Percentiles rank a stretch among this genome's conserved stretches.
Conservation (phyloP, 92 coral and sea anemone genomes). For the Epizoanthus scotinus region DNA sequence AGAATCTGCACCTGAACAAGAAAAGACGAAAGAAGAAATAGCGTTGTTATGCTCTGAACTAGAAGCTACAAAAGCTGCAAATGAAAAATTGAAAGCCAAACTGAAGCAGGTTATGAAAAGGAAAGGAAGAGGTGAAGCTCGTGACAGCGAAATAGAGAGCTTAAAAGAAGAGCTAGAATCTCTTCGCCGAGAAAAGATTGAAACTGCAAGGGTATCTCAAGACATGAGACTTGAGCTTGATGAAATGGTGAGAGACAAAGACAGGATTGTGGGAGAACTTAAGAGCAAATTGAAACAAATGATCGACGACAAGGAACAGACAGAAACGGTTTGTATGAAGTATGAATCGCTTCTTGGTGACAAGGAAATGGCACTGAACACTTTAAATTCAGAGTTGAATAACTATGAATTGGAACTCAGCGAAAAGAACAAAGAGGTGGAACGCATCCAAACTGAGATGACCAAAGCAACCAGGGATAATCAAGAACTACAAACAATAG, state of each 20-base stretch:
- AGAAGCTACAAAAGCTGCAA: conserved; percentile 54
- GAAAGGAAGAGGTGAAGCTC: conserved; percentile 50
- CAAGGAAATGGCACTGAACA: conserved; percentile 63
- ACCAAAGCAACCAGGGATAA: conserved; percentile 34
- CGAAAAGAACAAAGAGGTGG: conserved; percentile 39
- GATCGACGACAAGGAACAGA: conserved; percentile 57
- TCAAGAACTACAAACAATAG: conserved; percentile 18
- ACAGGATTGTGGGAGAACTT: conserved; percentile 58
- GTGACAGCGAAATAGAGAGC: conserved; percentile 47
- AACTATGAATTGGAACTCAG: conserved; percentile 46
- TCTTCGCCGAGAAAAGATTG: conserved; percentile 72
- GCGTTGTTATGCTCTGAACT: conserved; percentile 49
- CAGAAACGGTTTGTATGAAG: conserved; percentile 51
- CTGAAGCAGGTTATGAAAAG: conserved; percentile 65
- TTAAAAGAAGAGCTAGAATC: conserved; percentile 61
- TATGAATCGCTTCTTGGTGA: conserved; percentile 61
- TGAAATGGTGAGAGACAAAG: conserved; percentile 65
- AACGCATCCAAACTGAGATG: conserved; percentile 26
- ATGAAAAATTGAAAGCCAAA: conserved; percentile 76
- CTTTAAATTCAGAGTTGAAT: conserved; percentile 51
- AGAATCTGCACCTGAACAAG: neutral
- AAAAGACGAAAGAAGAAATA: conserved; percentile 2
- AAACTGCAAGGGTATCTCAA: conserved; percentile 58
- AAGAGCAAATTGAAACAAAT: conserved; percentile 53
- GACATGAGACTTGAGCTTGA: conserved; percentile 72